Percentiles rank a stretch among this genome's conserved stretches.
These are phyloP conservation scores for Drosophila ohnishii DNA, from an alignment of 1,140 invertebrate species.

Conservation along the genomic window DNA sequence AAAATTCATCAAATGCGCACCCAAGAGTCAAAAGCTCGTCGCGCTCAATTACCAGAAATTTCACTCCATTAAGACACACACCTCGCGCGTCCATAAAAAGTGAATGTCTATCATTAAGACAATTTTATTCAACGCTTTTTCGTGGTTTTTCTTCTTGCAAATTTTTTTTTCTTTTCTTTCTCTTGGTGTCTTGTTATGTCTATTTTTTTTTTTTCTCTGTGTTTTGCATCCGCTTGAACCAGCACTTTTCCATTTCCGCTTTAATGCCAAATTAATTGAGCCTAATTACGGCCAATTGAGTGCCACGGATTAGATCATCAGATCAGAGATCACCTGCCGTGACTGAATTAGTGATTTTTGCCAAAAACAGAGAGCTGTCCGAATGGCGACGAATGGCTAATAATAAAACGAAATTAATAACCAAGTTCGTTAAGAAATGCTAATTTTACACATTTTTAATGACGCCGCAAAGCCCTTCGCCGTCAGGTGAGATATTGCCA, in stretches of 20 bases:
- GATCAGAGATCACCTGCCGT: slow-evolving; percentile 58
- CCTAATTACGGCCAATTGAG: slow-evolving; percentile 62
- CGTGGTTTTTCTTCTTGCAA: slow-evolving; percentile 22
- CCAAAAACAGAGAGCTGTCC: slow-evolving; percentile 32
- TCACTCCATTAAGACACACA: slow-evolving; percentile 78
- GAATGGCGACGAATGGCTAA: slow-evolving; percentile 16
- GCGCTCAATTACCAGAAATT: slow-evolving; percentile 77
- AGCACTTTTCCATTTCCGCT: slow-evolving; percentile 72
- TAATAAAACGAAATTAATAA: slow-evolving; percentile 54
- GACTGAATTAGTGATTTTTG: slow-evolving; percentile 40
- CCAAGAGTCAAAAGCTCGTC: slow-evolving; percentile 67
- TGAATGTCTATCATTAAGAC: slow-evolving; percentile 80
- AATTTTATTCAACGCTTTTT: slow-evolving; percentile 34
- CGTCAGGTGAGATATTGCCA: slow-evolving; percentile 24
- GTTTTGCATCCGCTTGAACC: slow-evolving; percentile 26
- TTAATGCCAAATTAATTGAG: slow-evolving; percentile 77
- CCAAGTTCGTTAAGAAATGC: slow-evolving; percentile 53
- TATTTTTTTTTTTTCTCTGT: slow-evolving; percentile 35
- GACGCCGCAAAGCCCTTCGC: slow-evolving; percentile 34
- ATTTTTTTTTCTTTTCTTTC: slow-evolving; percentile 34
- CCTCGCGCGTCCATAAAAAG: slow-evolving; percentile 72
- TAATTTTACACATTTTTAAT: slow-evolving; percentile 48
- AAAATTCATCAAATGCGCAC: slow-evolving; percentile 77
- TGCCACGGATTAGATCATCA: slow-evolving; percentile 41
- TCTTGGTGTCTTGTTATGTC: slow-evolving; percentile 4